Base-by-base conservation (phyloP, 2,888 invertebrate species). In the Ecdyonurus torrentis region DNA sequence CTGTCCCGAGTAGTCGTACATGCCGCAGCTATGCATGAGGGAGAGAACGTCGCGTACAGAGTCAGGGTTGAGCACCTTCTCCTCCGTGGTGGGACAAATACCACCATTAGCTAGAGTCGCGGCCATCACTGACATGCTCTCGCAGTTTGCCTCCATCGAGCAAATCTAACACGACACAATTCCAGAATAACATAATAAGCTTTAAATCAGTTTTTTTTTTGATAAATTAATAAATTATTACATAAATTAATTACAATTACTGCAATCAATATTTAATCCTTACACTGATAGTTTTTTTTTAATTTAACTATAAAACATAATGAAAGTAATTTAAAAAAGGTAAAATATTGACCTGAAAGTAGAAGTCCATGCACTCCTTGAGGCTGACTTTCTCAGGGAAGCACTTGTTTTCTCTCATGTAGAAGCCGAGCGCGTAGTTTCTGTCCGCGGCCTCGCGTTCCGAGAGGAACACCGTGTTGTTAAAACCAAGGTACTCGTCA, bases 71-170 rank as follows among this genome's bases (percentile, higher is more conserved):
- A 97, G 78, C 1, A 96, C 89, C 74, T 93, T 91, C 74, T 97
- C 95, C 69, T 94, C 95, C 2, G 94, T 96, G 62, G 92, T 85
- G 1, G 98, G 98, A 74, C 97, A 97, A 67, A 97, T 93, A n/a
- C 97, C 98, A 23, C 98, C 98, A 71, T 98, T 98, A 0, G 98
- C 97, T 68, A 98, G 76, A 1, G 97, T 96, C 1, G 95, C 91
- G 1, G 94, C 96, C 81, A 97, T 93, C 53, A 97, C 90, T 1
- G 94, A 83, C 78, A 91, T 88, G 1, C 90, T 86, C 70, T 97
- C 97, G 74, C 93, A 93, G 69, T 87, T 96, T 1, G 91, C 88
- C 78, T 98, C 97, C 84, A 98, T 87, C 0, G 96, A 89, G 74
- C 97, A 98, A 72, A 95, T 88, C 92, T 96, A 76, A 64, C 80